Conservation (phyloP, 1,140 invertebrate genomes). For the Amyelois transitella region DNA sequence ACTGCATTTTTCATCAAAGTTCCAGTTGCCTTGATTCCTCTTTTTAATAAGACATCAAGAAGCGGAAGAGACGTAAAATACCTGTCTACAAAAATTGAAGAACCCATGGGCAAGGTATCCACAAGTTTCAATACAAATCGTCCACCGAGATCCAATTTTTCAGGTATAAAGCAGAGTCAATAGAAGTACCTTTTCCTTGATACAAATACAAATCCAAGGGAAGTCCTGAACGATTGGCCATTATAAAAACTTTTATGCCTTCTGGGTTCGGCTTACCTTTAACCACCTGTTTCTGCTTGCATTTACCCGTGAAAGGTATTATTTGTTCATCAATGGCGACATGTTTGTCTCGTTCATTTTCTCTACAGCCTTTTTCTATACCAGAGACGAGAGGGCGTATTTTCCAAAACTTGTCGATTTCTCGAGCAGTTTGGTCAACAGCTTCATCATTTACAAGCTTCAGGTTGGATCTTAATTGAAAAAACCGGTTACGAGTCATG, state of each 20-base stretch:
- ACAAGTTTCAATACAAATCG: background rate
- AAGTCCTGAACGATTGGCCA: background rate
- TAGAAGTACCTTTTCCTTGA: background rate
- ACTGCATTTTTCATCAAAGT: background rate
- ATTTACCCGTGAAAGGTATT: too few relatives aligned
- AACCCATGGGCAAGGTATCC: background rate
- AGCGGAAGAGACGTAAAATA: constrained; percentile 6
- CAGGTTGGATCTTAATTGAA: too few relatives aligned
- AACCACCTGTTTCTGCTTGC: background rate
- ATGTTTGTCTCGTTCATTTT: background rate
- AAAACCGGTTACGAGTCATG: too few relatives aligned
- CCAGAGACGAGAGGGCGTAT: background rate
- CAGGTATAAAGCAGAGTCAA: constrained; percentile 1
- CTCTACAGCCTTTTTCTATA: background rate
- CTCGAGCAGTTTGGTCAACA: too few relatives aligned
- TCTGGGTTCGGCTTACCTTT: background rate
- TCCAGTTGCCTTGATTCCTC: background rate
- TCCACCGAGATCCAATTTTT: background rate
- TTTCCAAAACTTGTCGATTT: too few relatives aligned
- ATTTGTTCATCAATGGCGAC: constrained; percentile 2
- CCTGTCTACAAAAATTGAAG: background rate
- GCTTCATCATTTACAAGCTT: too few relatives aligned
- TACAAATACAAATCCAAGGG: constrained; percentile 1
- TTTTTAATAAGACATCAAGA: background rate
- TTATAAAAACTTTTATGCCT: constrained; percentile 3